Evolutionary conservation across 64 coral and sea anemone species (phyloP), one percentile per base, ranked within the genome.

Genomic region (Astreopora myriophthalma): DNA sequence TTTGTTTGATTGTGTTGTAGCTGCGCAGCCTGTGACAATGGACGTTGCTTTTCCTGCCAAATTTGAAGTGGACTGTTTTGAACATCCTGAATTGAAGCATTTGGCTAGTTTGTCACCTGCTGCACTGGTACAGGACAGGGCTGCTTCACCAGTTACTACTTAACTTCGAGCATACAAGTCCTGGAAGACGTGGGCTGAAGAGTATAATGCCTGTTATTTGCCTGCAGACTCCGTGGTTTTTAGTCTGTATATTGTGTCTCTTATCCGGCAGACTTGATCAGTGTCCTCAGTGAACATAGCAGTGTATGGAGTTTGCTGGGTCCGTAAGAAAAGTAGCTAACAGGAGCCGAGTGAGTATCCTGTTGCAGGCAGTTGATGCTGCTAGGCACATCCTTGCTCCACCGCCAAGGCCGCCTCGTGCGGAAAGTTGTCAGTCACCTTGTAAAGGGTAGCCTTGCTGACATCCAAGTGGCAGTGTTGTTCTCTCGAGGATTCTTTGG

Each of bases 221-320:
- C 61, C 37, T 27, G 81, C 81, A 85, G 81, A 69, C 57, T 32
- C 69, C 8, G 71, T 88, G 16, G 86, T 74, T n/a, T 68, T 88
- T 75, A 71, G 48, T 49, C 86, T 88, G 69, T 75, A 88, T 22
- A 27, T 67, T 44, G 58, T 89, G 74, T 79, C 60, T 75, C 75
- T 79, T 13, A 89, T 79, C 27, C 73, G 79, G 29, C 74, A 89
- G 58, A 19, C 74, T 35, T 5, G 16, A 31, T 79, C 87, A 11
- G 87, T 89, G 73, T 89, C 87, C 36, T 68, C 35, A 14, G 87
- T 79, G 22, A 89, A 89, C 44, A 37, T 74, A 68, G 74, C 51
- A n/a, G 34, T 80, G 74, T 89, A 89, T 69, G 38, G 87, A 0
- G 57, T 89, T 1, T 79, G 87, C n/a, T 79, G 74, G 73, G 74